Base-by-base conservation (phyloP, 1,140 invertebrate species). In the Aethina tumida region DNA sequence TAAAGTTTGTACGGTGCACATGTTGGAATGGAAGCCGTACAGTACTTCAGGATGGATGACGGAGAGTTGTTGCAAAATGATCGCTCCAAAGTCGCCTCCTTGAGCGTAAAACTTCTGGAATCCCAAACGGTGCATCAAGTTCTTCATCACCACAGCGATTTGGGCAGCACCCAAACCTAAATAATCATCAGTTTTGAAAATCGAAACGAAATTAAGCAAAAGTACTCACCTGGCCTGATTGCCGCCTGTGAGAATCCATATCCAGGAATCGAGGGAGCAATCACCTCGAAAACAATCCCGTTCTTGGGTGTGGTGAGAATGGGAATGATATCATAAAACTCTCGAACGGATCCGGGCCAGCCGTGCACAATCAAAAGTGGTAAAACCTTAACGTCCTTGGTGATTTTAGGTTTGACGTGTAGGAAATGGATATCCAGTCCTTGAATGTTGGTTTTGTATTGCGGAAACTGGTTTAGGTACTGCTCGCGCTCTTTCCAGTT, bases 341-440 rank as follows among this genome's bases (percentile, higher is more conserved):
- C 88, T 6, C 82, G 68, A 2, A 93, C 69, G 0, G 83, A 86
- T 14, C 90, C 88, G 2, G 91, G 90, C 91, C 91, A 96, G 12
- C 91, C 91, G 53, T 95, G 90, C 3, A 89, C 49, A 1, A 95
- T 18, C 1, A 94, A 52, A 10, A 91, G 32, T 0, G 85, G 84
- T n/a, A 56, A 7, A 4, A 53, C 44, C 29, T 44, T 48, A 8
- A 35, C 2, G 5, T 32, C 39, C 8, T 32, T 25, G 2, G 63
- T 15, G 59, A 62, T 46, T 49, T 60, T 46, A 0, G 76, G 74
- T 41, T 74, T 75, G 0, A 76, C 66, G 16, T 71, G 73, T 28
- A 79, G 60, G 48, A 74, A 81, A 53, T 85, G 73, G 47, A 84
- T 37, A 12, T 45, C 27, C 9, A 55, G 31, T 1, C 69, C 81